A percentile compares a stretch with the other conserved stretches of the same genome.
Evolutionary conservation across 1,140 invertebrate species (phyloP).

Genomic region (Philaenus spumarius): DNA sequence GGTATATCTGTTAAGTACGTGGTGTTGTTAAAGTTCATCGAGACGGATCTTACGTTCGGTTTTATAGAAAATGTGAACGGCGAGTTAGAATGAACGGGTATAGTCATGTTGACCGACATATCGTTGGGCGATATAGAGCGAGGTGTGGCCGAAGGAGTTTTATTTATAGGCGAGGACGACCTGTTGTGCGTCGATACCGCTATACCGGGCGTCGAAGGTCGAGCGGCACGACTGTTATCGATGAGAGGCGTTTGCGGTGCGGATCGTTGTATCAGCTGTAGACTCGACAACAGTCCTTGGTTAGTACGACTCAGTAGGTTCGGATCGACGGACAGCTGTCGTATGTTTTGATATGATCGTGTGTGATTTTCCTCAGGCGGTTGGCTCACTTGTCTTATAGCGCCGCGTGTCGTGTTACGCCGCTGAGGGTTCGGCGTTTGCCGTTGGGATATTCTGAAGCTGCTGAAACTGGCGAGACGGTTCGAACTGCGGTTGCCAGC

Average conservation of each 20-base stretch:
- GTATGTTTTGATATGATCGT: conserved; percentile 16
- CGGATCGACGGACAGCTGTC: conserved; percentile 24
- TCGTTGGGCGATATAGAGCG: background rate
- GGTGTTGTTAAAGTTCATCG: conserved; percentile 25
- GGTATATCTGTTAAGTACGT: background rate
- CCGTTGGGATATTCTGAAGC: conserved; percentile 29
- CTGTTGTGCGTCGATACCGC: conserved; percentile 1
- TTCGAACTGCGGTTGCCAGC: conserved; percentile 2
- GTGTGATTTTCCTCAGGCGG: conserved; percentile 1
- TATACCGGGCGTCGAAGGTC: too few species aligned
- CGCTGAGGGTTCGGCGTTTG: conserved; percentile 19
- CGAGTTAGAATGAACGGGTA: background rate
- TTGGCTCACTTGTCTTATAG: conserved; percentile 17
- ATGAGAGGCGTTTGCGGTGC: conserved; percentile 18
- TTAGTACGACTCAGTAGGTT: conserved; percentile 21
- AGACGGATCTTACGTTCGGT: conserved; percentile 21
- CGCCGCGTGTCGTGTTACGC: conserved; percentile 20
- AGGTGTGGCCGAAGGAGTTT: background rate
- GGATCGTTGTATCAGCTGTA: conserved; percentile 18
- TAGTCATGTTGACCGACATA: background rate
- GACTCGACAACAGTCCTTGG: conserved; percentile 11
- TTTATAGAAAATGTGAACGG: conserved; percentile 1
- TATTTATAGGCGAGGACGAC: conserved; percentile 19
- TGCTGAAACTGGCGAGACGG: conserved; percentile 31
- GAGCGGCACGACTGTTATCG: conserved; percentile 7